Percentiles rank a stretch among this genome's conserved stretches.
These are phyloP conservation scores for Ptilorrhoa leucosticta DNA, from an alignment of 2,113 vertebrate genomes.

Conservation along the genomic window DNA sequence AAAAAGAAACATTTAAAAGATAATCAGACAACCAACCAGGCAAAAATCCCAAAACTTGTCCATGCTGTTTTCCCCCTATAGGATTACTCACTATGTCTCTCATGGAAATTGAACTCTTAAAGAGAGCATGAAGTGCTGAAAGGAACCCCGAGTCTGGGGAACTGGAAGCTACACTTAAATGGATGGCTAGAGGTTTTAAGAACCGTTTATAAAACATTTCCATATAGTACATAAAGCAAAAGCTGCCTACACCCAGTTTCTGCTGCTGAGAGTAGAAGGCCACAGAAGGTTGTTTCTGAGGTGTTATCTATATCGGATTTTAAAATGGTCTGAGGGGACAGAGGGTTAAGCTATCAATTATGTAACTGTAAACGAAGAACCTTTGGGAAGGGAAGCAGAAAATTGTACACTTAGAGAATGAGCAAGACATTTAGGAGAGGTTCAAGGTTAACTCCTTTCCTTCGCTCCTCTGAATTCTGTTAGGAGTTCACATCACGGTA, in stretches of 20 bases:
- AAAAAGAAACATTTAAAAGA: background rate
- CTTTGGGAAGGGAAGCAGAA: conserved; percentile 60
- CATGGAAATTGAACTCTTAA: background rate
- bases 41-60: background rate
- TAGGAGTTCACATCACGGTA: background rate
- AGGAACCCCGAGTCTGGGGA: background rate
- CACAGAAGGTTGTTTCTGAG: conserved; percentile 37
- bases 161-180: background rate
- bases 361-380: conserved; percentile 54
- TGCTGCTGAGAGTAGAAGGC: conserved; percentile 37
- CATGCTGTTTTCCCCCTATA: background rate
- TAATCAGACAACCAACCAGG: background rate
- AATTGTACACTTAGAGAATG: conserved; percentile 29
- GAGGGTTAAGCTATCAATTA: conserved; percentile 62
- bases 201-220: conserved; percentile 11
- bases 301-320: conserved; percentile 57
- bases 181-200: background rate
- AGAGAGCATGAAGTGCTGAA: background rate
- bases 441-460: conserved; percentile 56
- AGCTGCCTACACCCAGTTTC: background rate
- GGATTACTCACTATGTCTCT: background rate
- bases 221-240: background rate
- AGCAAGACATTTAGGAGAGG: conserved; percentile 39
- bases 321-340: conserved; percentile 55
- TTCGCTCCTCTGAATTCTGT: background rate